Conservation (phyloP, 2,797 vertebrate genomes). For the Vireo griseus region DNA sequence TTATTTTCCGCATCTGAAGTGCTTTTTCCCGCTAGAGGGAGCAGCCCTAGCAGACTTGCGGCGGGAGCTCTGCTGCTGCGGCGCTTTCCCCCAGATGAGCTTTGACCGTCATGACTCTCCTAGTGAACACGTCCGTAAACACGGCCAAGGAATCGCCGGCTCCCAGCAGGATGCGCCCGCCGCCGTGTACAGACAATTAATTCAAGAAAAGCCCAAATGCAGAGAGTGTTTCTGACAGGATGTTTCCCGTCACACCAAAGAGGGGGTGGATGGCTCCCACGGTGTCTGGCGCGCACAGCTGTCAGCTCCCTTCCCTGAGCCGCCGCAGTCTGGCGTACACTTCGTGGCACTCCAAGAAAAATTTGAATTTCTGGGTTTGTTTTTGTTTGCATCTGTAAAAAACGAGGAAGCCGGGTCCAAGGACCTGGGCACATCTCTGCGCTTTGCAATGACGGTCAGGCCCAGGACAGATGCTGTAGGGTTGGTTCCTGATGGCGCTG, state of each 20-base stretch:
- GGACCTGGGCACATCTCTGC: not conserved
- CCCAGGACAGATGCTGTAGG: not conserved
- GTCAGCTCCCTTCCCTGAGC: not conserved
- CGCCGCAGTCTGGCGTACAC: not conserved
- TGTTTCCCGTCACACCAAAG: not conserved
- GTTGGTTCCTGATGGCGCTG: not conserved
- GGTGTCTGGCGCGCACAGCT: not conserved
- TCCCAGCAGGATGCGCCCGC: not conserved
- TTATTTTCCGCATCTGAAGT: not conserved
- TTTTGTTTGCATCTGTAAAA: not conserved
- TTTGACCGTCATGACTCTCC: not conserved
- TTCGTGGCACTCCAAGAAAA: not conserved
- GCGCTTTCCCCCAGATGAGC: not conserved
- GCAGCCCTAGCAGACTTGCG: slow-evolving; percentile 37
- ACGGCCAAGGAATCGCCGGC: not conserved
- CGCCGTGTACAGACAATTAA: not conserved
- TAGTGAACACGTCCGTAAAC: not conserved
- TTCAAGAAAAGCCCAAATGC: not conserved
- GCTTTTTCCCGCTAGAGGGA: slow-evolving; percentile 67
- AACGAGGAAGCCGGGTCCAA: not conserved
- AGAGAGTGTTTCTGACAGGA: not conserved
- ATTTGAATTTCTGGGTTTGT: not conserved
- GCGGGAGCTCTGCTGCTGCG: not conserved
- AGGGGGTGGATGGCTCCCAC: not conserved
- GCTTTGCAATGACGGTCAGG: not conserved